Conservation (phyloP, 2,888 invertebrate genomes). For the Megamerina dolium region DNA sequence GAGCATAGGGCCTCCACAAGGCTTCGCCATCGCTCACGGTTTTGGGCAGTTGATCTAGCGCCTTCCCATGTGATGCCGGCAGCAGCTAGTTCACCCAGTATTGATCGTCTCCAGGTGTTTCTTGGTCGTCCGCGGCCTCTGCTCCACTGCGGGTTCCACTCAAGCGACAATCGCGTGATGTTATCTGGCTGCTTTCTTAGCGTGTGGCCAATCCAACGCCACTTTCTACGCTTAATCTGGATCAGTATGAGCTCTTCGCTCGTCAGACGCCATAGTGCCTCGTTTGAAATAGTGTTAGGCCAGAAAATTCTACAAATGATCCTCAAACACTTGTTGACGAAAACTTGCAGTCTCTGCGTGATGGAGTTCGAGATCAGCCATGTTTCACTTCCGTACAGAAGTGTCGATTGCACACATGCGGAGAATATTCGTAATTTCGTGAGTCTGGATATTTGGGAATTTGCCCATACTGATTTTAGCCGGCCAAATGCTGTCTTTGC, state of each 20-base stretch:
- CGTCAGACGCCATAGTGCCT: neutral
- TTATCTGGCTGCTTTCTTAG: neutral
- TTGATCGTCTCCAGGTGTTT: neutral
- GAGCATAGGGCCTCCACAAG: no score
- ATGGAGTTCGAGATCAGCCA: no score
- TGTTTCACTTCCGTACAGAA: no score
- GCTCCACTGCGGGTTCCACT: neutral
- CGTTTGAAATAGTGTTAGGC: slow-evolving; percentile 2
- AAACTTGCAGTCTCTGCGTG: neutral
- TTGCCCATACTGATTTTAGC: no score
- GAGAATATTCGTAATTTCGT: no score
- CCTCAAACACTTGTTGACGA: neutral
- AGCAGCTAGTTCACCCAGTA: neutral
- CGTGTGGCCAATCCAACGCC: neutral
- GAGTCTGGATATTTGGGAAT: no score
- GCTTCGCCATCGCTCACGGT: no score
- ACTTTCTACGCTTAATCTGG: neutral
- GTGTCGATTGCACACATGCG: no score
- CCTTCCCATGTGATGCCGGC: no score
- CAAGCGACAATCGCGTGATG: neutral
- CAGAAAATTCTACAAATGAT: neutral
- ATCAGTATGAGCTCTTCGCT: neutral
- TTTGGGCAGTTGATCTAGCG: no score
- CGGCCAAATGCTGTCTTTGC: no score
- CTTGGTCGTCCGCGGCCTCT: neutral